Base-by-base conservation (phyloP, 1,140 invertebrate genomes). In the Temnothorax curvispinosus region DNA sequence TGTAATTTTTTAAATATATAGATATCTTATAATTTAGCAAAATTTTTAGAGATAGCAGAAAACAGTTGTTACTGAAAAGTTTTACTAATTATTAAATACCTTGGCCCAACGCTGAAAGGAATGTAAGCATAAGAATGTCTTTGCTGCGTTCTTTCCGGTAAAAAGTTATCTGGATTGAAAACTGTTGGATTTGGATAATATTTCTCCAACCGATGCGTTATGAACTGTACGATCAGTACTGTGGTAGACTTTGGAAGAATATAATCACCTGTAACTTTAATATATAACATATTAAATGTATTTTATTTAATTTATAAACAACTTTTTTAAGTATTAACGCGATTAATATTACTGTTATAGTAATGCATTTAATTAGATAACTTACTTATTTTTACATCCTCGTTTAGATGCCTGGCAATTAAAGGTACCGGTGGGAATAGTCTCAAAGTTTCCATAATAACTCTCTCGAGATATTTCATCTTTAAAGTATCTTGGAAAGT, bases 111-210 rank as follows among this genome's bases (percentile, higher is more conserved):
- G 87, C 98, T 98, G 96, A 99, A 99, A 1, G 98, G 98, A 78
- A 99, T 97, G 90, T 97, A 99, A 35, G 98, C 96, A 93, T 98
- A 99, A 90, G 98, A 98, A 94, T 97, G 97, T 93, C 98, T 96
- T 92, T 97, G 97, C 74, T 97, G 96, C 69, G 97, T 96, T 85
- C 97, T 97, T 94, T 99, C 98, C 0, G 98, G 97, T 64, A 98
- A 95, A 96, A 99, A 99, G 93, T 99, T 97, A 87, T 99, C 98
- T 0, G 99, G 99, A 95, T 99, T 96, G 93, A 99, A 99, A 74
- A 95, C 96, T 50, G 98, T 96, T 0, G 99, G 98, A 93, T 99
- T 97, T 0, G 98, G 97, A 94, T 97, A 99, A 87, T 97, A 96
- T 87, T 98, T 97, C 11, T 96, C 94, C 75, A 97, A 96, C 71